Conservation (phyloP, 2,888 invertebrate species). For the Dryadula phaetusa region DNA sequence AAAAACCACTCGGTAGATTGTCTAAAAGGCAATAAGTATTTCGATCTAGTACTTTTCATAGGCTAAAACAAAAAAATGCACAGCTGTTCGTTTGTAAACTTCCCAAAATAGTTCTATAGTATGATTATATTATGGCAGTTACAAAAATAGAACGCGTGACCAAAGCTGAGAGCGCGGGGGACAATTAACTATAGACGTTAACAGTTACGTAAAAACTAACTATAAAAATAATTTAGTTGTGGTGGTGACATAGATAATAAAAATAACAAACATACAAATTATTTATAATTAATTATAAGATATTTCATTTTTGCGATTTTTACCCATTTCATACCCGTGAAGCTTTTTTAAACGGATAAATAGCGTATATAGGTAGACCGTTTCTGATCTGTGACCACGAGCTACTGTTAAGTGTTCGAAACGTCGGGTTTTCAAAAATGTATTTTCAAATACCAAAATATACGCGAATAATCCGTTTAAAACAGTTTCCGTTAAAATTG, state of each 20-base stretch:
- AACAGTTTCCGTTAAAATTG: too few species aligned
- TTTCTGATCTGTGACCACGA: too few species aligned
- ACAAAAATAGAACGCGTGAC: slow-evolving; percentile 32
- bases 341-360: too few species aligned
- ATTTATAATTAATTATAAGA: too few species aligned
- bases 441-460: too few species aligned
- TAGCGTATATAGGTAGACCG: too few species aligned
- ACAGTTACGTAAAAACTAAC: slow-evolving; percentile 19
- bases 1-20: too few species aligned
- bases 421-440: too few species aligned
- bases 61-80: background rate
- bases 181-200: slow-evolving; percentile 8
- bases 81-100: background rate
- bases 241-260: slow-evolving; percentile 21
- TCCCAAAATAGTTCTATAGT: background rate
- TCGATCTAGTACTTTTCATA: background rate
- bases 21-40: background rate
- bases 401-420: too few species aligned
- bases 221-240: slow-evolving; percentile 20
- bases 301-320: too few species aligned
- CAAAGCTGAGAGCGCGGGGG: slow-evolving; percentile 38
- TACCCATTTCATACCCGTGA: too few species aligned
- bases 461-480: too few species aligned
- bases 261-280: background rate
- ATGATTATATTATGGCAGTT: background rate